These are phyloP conservation scores for Tarsius wallacei DNA, from an alignment of 2,797 vertebrate species.

Conservation along the genomic window DNA sequence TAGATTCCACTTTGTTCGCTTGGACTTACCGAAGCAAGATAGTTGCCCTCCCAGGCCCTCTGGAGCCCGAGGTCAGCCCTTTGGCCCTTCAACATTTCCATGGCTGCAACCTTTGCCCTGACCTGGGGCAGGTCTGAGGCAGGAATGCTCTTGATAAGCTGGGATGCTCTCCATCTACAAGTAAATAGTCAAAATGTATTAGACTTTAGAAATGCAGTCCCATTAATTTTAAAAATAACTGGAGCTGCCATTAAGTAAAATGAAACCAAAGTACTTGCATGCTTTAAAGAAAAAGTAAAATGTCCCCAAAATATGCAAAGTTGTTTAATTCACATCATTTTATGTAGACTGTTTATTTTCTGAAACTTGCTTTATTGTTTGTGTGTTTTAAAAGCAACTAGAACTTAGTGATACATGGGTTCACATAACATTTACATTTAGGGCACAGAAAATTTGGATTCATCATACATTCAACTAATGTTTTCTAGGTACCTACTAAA, in stretches of 20 bases:
- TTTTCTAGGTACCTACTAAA: background rate
- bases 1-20: background rate
- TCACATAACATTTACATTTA: background rate
- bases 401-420: background rate
- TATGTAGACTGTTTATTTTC: background rate
- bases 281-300: conserved; percentile 22
- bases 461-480: background rate
- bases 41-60: conserved; percentile 97
- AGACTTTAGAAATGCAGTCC: conserved; percentile 13
- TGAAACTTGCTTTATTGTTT: conserved; percentile 18
- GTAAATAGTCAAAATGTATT: background rate
- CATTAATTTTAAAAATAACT: background rate
- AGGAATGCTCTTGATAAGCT: conserved; percentile 95
- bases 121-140: conserved; percentile 95
- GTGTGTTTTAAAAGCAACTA: conserved; percentile 41
- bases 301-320: background rate
- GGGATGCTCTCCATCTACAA: conserved; percentile 96
- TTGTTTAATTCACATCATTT: conserved; percentile 27
- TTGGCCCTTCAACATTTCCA: conserved; percentile 97
- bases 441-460: background rate
- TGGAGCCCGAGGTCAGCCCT: conserved; percentile 96
- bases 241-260: background rate
- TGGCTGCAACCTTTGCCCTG: conserved; percentile 96
- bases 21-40: conserved; percentile 93
- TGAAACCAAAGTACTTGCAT: background rate